Evolutionary conservation across 2,888 invertebrate species (phyloP), one percentile per base, ranked within the genome.

Genomic region (Cryptus armator): DNA sequence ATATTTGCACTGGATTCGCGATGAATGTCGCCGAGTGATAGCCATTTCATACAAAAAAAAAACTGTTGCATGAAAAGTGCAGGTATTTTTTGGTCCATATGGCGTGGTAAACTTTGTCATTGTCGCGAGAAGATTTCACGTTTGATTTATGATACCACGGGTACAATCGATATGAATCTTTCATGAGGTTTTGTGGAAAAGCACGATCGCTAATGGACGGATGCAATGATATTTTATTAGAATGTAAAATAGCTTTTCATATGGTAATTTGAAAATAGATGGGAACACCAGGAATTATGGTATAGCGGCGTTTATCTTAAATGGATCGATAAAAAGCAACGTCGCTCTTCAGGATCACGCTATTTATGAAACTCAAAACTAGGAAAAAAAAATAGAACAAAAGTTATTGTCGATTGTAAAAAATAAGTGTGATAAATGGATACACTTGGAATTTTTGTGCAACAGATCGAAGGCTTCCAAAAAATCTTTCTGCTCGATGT

Each of bases 1-100:
- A 71, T 71, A 71, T 71, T 71, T 71, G 71, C 71, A 53, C 71
- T 10, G 37, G 71, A 37, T 29, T 16, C 51, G 32, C 51, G 19
- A 51, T 14, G 51, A 12, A 5, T n/a, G 16, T 53, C 53, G 32
- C 1, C 51, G 71, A 71, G 19, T 71, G 24, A 68, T 59, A 24
- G 29, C 16, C 43, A 16, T 66, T 66, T 29, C 9, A 9, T 4
- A 12, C 10, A 16, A n/a, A 7, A 12, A 7, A 12, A 16, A 16
- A 37, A 32, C n/a, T 53, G 24, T 29, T 32, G 29, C 53, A 53
- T 12, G 16, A 53, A 37, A 53, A 37, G 4, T 5, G 10, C 53
- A 14, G n/a, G 32, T n/a, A 32, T 14, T 72, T 59, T 56, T 71
- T 43, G n/a, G 1, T 43, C 53, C 32, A 43, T 16, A 37, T 3